Base-by-base conservation (phyloP, 2,888 invertebrate species). In the Zeuzera pyrina region DNA sequence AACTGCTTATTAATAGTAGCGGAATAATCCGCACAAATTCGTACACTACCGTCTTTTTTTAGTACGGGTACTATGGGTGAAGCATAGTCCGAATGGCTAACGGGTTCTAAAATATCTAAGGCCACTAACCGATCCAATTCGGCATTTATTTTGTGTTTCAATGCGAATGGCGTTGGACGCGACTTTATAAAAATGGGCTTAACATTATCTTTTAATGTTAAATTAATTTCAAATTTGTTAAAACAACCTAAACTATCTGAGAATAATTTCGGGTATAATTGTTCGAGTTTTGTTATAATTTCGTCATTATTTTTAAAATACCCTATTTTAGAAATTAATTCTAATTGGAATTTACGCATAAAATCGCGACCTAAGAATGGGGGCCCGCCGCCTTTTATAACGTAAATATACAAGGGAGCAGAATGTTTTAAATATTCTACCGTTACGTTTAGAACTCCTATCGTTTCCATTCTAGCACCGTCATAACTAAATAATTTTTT, bases 121-220 rank as follows among this genome's bases (percentile, higher is more conserved):
- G 15, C 16, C 1, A 42, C 33, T 12, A 39, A 23, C 6, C 39
- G 25, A 12, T 39, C 13, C 3, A 41, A 11, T 16, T 45, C 41
- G 5, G 24, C 23, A 14, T 34, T 29, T 1, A 45, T 36, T 24
- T 27, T 34, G 5, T 31, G 25, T 23, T 34, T 37, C 2, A 42
- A 23, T 1, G 45, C 42, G 29, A 40, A 42, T 2, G 44, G 38
- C 2, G 41, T 21, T 1, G 42, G 14, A 0, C 44, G 39, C 1
- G 39, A 31, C 15, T 44, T 44, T 15, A 28, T 39, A 27, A 47
- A 44, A 12, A 41, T 29, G 5, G 43, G 44, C 5, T 35, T 39
- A 0, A 32, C 34, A 15, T 42, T 29, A 6, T 32, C 30, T 23
- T 43, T 45, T 14, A 47, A 26, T 10, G 12, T n/a, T 15, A 43